phyloP scores from a whole-genome alignment of 2,113 vertebrate species.

The Catagonus wagneri region DNA sequence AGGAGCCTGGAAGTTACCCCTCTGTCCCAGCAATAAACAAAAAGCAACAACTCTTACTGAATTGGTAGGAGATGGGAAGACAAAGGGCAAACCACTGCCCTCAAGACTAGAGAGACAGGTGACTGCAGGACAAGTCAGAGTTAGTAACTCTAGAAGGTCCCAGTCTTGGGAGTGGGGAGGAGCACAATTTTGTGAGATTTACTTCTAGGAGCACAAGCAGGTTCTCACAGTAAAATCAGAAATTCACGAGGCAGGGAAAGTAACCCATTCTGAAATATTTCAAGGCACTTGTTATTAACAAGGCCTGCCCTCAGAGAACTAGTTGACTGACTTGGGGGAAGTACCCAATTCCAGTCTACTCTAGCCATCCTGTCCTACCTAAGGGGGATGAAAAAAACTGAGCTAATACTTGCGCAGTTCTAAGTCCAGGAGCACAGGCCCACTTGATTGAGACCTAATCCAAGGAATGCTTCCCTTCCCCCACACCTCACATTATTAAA shows the following conservation, averaged over 20 bases:
- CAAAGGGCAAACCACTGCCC: not conserved
- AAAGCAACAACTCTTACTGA: not conserved
- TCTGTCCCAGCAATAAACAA: not conserved
- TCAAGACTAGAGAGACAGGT: not conserved
- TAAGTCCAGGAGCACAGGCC: not conserved
- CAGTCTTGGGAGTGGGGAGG: not conserved
- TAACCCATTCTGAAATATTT: not conserved
- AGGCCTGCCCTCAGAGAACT: not conserved
- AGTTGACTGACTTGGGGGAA: not conserved
- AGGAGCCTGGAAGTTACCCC: not conserved
- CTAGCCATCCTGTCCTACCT: not conserved
- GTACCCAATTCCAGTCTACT: not conserved
- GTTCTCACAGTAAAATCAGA: not conserved
- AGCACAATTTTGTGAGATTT: not conserved
- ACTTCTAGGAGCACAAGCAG: not conserved
- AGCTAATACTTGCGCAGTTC: not conserved
- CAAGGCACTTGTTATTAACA: not conserved
- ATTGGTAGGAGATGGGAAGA: not conserved
- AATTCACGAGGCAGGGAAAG: no score
- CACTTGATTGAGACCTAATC: not conserved
- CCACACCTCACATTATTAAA: not conserved
- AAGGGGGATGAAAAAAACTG: not conserved
- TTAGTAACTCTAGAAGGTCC: not conserved
- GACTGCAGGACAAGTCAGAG: not conserved
- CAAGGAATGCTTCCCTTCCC: not conserved